Evolutionary conservation across 2,113 vertebrate species (phyloP).

Genomic region (Garra rufa): DNA sequence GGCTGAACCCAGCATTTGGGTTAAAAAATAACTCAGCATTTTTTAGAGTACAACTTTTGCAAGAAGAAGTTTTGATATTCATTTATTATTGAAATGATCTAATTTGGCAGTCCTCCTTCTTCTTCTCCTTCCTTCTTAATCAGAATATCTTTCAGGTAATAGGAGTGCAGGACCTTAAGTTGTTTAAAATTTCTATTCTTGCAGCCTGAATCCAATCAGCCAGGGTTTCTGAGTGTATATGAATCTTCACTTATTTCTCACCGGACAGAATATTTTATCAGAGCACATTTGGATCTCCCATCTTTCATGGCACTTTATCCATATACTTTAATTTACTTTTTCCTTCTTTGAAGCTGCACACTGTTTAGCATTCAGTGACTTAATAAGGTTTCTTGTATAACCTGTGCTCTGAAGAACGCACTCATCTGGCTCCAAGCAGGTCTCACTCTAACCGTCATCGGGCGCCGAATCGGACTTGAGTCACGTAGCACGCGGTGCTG

Average conservation of each 20-base stretch:
- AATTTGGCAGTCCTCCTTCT: background rate
- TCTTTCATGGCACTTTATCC: background rate
- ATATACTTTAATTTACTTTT: slow-evolving; percentile 3
- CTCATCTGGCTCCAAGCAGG: background rate
- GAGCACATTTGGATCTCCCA: background rate
- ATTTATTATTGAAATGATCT: background rate
- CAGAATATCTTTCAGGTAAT: background rate
- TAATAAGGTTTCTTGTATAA: background rate
- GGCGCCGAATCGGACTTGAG: slow-evolving; percentile 60
- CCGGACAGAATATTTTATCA: background rate
- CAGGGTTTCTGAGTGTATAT: background rate
- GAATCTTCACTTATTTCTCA: slow-evolving; percentile 7
- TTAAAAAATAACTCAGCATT: too few species aligned
- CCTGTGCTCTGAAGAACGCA: slow-evolving; percentile 18
- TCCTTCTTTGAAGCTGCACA: background rate
- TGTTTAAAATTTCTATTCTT: background rate
- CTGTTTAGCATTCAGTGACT: background rate
- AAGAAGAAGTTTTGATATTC: too few species aligned
- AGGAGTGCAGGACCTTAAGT: background rate
- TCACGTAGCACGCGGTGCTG: background rate
- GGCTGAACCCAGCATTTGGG: too few species aligned
- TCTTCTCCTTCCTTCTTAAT: background rate
- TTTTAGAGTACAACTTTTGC: too few species aligned
- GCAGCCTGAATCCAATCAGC: background rate
- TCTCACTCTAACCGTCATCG: slow-evolving; percentile 9